These are phyloP conservation scores for Ophioderma brevispina DNA, from an alignment of 35 echinoderm and acorn worm species.

Conservation along the genomic window DNA sequence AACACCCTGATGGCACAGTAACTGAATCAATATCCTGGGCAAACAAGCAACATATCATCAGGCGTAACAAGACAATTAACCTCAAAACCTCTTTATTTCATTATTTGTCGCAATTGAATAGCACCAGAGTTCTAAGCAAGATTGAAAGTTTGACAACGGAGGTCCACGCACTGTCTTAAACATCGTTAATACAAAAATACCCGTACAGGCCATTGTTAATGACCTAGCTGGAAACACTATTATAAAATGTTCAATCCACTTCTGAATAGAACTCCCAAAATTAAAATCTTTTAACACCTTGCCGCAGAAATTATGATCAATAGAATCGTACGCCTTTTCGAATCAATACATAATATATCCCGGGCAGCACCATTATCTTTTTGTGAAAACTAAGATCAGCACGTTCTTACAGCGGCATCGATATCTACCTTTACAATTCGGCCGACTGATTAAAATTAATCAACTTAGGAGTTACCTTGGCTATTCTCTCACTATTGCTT, in stretches of 20 bases:
- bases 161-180: not conserved
- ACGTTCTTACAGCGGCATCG: not conserved
- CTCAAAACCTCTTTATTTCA: not conserved
- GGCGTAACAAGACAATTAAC: not conserved
- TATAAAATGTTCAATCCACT: not conserved
- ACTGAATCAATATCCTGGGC: not conserved
- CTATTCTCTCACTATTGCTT: not conserved
- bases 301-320: not conserved
- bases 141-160: not conserved
- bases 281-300: slow-evolving; percentile 7
- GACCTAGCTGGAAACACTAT: not conserved
- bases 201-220: not conserved
- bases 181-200: not conserved
- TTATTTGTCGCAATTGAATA: not conserved
- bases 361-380: not conserved
- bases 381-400: not conserved
- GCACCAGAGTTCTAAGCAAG: not conserved
- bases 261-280: not conserved
- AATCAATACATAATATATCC: not conserved
- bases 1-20: not conserved
- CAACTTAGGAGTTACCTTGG: not conserved
- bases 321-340: not conserved
- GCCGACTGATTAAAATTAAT: not conserved
- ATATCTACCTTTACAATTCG: not conserved
- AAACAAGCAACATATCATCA: slow-evolving; percentile 4